Percentiles rank a stretch among this genome's conserved stretches.
Evolutionary conservation across 2,113 vertebrate genomes (phyloP).

Genomic region (Lepisosteus osseus): DNA sequence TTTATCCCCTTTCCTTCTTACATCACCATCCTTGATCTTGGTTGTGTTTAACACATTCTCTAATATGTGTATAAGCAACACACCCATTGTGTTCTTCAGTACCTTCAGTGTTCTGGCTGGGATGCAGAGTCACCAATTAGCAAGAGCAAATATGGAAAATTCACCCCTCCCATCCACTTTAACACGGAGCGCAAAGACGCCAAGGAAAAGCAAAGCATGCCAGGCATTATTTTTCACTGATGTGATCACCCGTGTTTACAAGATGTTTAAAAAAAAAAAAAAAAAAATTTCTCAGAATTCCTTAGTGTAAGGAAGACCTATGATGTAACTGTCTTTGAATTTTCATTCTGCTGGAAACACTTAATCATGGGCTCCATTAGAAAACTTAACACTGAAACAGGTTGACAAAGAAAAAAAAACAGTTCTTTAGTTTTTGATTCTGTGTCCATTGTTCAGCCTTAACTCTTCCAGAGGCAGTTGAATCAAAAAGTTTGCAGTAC

Average conservation of each 20-base stretch:
- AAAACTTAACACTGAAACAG: conserved; percentile 14
- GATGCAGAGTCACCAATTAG: no score
- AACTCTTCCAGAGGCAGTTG: no score
- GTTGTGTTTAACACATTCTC: no score
- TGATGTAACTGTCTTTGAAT: conserved; percentile 26
- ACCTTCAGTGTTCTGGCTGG: no score
- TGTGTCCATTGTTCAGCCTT: no score
- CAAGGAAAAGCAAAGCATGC: conserved; percentile 5
- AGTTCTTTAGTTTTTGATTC: background rate
- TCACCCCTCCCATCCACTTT: background rate
- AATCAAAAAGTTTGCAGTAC: no score
- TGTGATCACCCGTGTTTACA: conserved; percentile 21
- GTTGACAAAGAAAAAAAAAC: conserved; percentile 8
- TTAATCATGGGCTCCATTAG: conserved; percentile 21
- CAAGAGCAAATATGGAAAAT: background rate
- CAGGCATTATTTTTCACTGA: conserved; percentile 12
- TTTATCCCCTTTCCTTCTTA: background rate
- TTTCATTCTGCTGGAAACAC: conserved; percentile 19
- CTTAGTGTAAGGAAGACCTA: conserved; percentile 4
- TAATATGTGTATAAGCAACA: no score
- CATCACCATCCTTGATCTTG: background rate
- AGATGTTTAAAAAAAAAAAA: conserved; percentile 16
- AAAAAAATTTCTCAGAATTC: conserved; percentile 11
- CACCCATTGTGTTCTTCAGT: no score
- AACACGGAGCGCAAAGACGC: background rate